A percentile compares a stretch with the other conserved stretches of the same genome.
phyloP scores from a whole-genome alignment of 2,888 invertebrate species.

The Tetragonula carbonaria region DNA sequence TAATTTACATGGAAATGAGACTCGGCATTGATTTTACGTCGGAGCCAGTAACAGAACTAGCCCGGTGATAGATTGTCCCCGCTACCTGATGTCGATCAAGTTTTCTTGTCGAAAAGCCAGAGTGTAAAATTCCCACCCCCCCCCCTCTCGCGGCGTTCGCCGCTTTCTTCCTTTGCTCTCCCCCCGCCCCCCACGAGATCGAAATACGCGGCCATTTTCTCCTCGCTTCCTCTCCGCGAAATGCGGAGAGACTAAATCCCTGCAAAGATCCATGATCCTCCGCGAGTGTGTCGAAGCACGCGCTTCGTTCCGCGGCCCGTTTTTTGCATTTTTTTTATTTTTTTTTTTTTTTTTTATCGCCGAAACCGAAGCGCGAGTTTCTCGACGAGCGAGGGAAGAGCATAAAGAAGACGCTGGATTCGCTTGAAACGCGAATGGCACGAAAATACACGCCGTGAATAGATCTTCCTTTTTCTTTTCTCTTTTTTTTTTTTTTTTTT shows the following conservation, averaged over 20 bases:
- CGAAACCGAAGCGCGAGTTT: neutral
- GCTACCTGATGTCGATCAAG: conserved; percentile 49
- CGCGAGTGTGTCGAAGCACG: conserved; percentile 21
- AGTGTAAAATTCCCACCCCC: conserved; percentile 11
- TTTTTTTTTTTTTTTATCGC: neutral
- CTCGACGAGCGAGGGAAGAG: neutral
- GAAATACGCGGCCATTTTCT: neutral
- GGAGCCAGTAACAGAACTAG: conserved; percentile 53
- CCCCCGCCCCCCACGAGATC: conserved; percentile 3
- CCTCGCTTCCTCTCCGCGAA: neutral
- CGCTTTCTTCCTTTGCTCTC: neutral
- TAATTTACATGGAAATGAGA: conserved; percentile 72
- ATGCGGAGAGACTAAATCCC: neutral
- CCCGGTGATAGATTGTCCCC: conserved; percentile 59
- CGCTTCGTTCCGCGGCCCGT: neutral
- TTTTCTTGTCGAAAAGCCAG: conserved; percentile 52
- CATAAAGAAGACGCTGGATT: neutral
- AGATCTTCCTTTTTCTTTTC: neutral
- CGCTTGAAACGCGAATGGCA: conserved; percentile 11
- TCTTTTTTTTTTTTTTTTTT: too few relatives aligned
- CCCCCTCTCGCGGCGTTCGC: neutral
- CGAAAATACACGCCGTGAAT: conserved; percentile 7
- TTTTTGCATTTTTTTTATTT: neutral
- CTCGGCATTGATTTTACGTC: conserved; percentile 71
- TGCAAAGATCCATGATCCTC: neutral